Evolutionary conservation across 2,888 invertebrate genomes (phyloP), one percentile per base, ranked within the genome.

Genomic region (Hirtodrosophila histrioides): DNA sequence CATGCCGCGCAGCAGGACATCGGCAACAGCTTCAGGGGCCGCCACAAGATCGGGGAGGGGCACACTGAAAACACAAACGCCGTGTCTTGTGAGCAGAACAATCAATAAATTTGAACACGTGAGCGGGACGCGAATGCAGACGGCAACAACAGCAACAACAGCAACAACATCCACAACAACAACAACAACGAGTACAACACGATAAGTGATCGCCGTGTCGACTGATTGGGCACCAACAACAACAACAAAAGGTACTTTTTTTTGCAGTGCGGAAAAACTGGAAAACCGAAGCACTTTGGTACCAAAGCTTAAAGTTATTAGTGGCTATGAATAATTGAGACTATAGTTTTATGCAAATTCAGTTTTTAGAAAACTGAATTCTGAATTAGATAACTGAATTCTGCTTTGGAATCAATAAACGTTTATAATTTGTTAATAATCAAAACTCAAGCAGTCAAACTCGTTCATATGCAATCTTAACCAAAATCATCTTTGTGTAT

Each of bases 61-160:
- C 12, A 36, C 61, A 45, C 43, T 49, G 62, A 69, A 70, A 65
- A 69, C 68, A 62, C 45, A 78, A 75, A 73, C 85, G 80, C 87
- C 82, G 82, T 84, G 70, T 79, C 75, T 86, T 85, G 88, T 85
- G 75, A 79, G 77, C 73, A 83, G 77, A 89, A 90, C 90, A 91
- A 91, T 91, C 90, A 91, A 91, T 91, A 91, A 91, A 91, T 91
- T 91, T 91, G 88, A 91, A 91, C 91, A 91, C 91, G 91, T 91
- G 90, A 91, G 89, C 91, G 89, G 89, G 75, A 78, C 86, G 66
- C 84, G 60, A 78, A 80, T 69, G 77, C 56, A 43, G 68, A 82
- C 65, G 31, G 58, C 63, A 53, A 41, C 53, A 63, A 12, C 40
- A 44, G 24, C 40, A 45, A 36, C 37, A 50, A 44, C 37, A 48